phyloP scores from a whole-genome alignment of 2,888 invertebrate species.

The Eupithecia exiguata region DNA sequence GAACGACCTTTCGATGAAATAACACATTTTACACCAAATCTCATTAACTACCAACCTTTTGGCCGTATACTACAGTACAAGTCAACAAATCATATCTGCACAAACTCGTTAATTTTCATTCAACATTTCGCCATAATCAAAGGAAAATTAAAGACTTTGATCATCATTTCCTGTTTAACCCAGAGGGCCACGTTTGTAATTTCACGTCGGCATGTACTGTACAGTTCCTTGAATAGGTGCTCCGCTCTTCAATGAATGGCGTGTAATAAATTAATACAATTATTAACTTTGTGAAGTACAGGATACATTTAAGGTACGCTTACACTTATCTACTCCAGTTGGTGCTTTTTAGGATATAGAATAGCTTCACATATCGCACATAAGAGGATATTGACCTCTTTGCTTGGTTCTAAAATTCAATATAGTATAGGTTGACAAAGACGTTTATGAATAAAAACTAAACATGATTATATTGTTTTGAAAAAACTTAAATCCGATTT shows the following conservation, averaged over 20 bases:
- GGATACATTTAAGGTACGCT: too few species aligned
- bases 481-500: too few species aligned
- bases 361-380: too few species aligned
- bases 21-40: not conserved
- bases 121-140: constrained; percentile 7
- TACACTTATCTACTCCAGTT: not conserved
- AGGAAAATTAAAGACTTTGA: constrained; percentile 14
- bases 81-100: not conserved
- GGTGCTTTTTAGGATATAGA: too few species aligned
- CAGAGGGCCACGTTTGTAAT: not conserved
- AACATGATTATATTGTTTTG: too few species aligned
- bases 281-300: not conserved
- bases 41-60: not conserved
- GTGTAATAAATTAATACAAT: not conserved
- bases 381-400: too few species aligned
- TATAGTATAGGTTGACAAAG: too few species aligned
- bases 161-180: not conserved
- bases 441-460: too few species aligned
- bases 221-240: constrained; percentile 3
- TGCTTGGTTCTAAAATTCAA: too few species aligned
- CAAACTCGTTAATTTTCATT: constrained; percentile 7
- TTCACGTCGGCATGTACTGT: not conserved
- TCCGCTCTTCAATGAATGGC: not conserved
- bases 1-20: not conserved
- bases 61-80: not conserved